Evolutionary conservation across 2,113 vertebrate genomes (phyloP).

Genomic region (Platysternon megacephalum): DNA sequence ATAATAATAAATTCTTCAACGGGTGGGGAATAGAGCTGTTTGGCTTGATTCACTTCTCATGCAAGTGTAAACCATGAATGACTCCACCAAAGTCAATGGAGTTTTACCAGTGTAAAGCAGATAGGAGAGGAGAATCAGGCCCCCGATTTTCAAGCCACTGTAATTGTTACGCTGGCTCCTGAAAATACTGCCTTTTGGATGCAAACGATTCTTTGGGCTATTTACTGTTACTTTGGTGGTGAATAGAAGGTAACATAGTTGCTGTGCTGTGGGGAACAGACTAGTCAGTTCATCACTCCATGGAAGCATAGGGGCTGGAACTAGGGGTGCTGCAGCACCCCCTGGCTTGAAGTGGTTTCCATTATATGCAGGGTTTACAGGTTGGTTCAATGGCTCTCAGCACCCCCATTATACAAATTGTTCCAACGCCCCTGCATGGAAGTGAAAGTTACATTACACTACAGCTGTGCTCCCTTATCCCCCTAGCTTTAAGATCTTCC

Average conservation of each 20-base stretch:
- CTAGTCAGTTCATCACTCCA: not conserved
- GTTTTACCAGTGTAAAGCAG: not conserved
- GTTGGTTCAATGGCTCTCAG: too few species aligned
- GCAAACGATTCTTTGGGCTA: not conserved
- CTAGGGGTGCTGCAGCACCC: not conserved
- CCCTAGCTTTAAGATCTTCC: not conserved
- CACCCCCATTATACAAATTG: too few species aligned
- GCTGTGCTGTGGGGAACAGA: conserved; percentile 6
- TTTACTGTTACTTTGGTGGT: not conserved
- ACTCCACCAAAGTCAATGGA: not conserved
- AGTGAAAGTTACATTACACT: not conserved
- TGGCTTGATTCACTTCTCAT: not conserved
- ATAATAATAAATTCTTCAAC: not conserved
- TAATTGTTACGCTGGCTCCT: conserved; percentile 10
- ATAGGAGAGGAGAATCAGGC: not conserved
- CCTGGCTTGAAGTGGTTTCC: not conserved
- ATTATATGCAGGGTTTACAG: too few species aligned
- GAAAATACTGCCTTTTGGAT: not conserved
- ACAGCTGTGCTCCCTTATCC: not conserved
- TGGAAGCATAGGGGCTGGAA: too few species aligned
- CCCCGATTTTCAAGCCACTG: not conserved
- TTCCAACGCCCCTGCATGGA: too few species aligned
- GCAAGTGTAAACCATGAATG: not conserved
- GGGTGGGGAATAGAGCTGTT: not conserved
- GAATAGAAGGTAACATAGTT: not conserved